phyloP scores from a whole-genome alignment of 2,888 invertebrate species.

The Caenorhabditis macrosperma region DNA sequence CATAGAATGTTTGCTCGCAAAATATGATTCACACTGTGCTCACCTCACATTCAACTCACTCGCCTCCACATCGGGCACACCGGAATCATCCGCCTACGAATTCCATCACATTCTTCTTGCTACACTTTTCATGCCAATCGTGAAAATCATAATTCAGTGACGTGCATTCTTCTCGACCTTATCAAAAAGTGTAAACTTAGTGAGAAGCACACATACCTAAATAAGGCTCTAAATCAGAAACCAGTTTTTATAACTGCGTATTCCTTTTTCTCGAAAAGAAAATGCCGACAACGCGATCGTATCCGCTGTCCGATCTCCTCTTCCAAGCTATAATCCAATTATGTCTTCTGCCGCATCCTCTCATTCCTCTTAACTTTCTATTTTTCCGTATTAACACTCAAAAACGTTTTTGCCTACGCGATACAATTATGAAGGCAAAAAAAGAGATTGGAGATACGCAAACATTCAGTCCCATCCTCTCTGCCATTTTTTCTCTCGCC shows the following conservation, averaged over 20 bases:
- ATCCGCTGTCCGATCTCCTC: background rate
- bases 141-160: constrained; percentile 14
- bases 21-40: constrained; percentile 25
- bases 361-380: constrained; percentile 16
- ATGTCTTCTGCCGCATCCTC: constrained; percentile 43
- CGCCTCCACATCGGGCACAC: background rate
- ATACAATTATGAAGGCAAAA: constrained; percentile 15
- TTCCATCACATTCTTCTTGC: constrained; percentile 2
- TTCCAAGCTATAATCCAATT: constrained; percentile 44
- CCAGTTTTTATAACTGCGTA: background rate
- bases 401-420: constrained; percentile 23
- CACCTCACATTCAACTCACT: background rate
- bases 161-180: constrained; percentile 12
- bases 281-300: background rate
- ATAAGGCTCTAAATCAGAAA: constrained; percentile 9
- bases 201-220: constrained; percentile 5
- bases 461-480: constrained; percentile 21
- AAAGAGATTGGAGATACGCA: constrained; percentile 8
- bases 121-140: constrained; percentile 2
- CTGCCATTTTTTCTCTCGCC: background rate
- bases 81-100: constrained; percentile 22
- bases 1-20: constrained; percentile 8
- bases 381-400: background rate
- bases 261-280: background rate
- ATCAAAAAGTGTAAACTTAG: constrained; percentile 9